Base-by-base conservation (phyloP, 2,888 invertebrate species). In the Thereva nobilitata region DNA sequence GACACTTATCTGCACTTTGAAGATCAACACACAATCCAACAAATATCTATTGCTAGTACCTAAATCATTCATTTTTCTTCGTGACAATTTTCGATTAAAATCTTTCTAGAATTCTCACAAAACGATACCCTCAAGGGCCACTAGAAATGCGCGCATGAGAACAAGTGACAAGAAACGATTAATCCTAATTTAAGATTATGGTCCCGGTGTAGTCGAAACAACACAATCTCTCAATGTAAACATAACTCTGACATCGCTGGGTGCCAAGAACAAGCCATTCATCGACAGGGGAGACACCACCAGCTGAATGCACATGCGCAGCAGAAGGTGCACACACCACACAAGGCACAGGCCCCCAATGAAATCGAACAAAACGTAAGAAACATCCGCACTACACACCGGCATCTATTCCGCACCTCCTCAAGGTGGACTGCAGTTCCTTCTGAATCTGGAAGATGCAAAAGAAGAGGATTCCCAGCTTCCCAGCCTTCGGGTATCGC, bases 111-210 rank as follows among this genome's bases (percentile, higher is more conserved):
- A 23, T 23, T 23, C 2, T 59, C 59, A 59, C 7, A 9, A 47
- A 38, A 23, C 49, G 37, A 9, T 45, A 44, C 34, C n/a, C 42
- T n/a, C 7, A 44, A 9, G 42, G 49, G 49, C 4, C 53, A 9
- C 44, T 10, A n/a, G 49, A 10, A 23, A 2, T 6, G 12, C 10
- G 9, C 41, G 55, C 34, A 8, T 45, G 64, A 64, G 40, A 10
- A 38, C 44, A 45, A 64, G 64, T 64, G 64, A 64, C 64, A 64
- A 64, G 66, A 59, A 66, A 66, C 66, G 66, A 66, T 66, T 66
- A 66, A 59, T 66, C 59, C 59, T 66, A 66, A 66, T 66, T 66
- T 66, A 66, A 59, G 57, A 66, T 66, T 66, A 66, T 66, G 44
- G 52, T 23, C 59, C 37, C 44, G 35, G 53, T 8, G 53, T 35